Conservation (phyloP, 2,888 invertebrate genomes). For the Chrysodeixis includens region DNA sequence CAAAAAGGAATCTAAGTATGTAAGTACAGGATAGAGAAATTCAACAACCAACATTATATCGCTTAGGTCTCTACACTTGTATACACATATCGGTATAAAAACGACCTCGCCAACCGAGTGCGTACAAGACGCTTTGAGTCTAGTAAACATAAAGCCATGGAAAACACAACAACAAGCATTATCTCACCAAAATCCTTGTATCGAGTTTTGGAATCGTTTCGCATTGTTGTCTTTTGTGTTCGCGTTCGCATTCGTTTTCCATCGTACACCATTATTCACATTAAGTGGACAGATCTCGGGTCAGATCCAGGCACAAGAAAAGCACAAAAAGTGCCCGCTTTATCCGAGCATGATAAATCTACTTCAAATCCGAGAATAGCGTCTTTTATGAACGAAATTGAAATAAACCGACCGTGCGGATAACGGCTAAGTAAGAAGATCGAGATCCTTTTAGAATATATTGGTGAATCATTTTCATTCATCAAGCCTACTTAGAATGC, state of each 20-base stretch:
- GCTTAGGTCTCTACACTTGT: not conserved
- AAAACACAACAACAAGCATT: constrained; percentile 73
- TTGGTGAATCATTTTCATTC: constrained; percentile 88
- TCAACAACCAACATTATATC: not conserved
- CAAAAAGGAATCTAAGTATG: too few relatives aligned
- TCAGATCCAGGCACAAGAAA: constrained; percentile 89
- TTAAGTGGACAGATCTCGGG: constrained; percentile 90
- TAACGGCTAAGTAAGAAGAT: constrained; percentile 89
- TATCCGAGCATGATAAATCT: constrained; percentile 90
- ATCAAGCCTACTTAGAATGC: constrained; percentile 70
- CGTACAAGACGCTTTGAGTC: constrained; percentile 28
- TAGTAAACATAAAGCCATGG: constrained; percentile 58
- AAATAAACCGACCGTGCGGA: constrained; percentile 90
- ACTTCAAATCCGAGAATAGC: constrained; percentile 90
- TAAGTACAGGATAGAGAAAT: too few relatives aligned
- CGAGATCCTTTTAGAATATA: constrained; percentile 87
- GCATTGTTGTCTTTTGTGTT: constrained; percentile 89
- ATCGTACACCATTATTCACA: constrained; percentile 89
- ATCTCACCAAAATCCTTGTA: constrained; percentile 84
- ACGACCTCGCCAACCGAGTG: not conserved
- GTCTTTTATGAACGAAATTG: constrained; percentile 90
- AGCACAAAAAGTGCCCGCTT: constrained; percentile 90
- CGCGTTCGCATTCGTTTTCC: constrained; percentile 88
- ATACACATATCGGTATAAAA: not conserved
- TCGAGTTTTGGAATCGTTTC: constrained; percentile 87